These are phyloP conservation scores for Trissoscelio sp. DNA, from an alignment of 2,888 invertebrate species.

Conservation along the genomic window DNA sequence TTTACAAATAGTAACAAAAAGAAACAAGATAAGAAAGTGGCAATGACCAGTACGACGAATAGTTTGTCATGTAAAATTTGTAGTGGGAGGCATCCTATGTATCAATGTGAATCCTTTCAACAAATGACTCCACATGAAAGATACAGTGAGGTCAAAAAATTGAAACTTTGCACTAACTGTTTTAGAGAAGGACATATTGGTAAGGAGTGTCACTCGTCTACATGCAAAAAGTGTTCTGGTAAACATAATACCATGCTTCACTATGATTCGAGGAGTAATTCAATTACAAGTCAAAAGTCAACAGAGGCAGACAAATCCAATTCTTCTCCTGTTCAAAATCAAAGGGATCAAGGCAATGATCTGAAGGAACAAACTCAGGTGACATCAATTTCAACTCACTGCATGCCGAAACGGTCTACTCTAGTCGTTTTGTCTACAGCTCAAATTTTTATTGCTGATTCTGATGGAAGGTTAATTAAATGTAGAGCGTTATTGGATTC, in stretches of 20 bases:
- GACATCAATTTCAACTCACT: too few relatives aligned
- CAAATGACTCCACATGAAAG: not conserved
- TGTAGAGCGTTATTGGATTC: conserved; percentile 26
- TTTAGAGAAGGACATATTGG: conserved; percentile 13
- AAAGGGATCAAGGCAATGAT: too few relatives aligned
- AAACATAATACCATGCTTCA: conserved; percentile 19
- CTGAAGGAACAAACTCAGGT: not conserved
- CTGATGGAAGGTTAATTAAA: not conserved
- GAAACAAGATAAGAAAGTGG: not conserved
- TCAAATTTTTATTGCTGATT: not conserved
- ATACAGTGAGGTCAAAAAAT: not conserved
- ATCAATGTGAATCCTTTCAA: not conserved
- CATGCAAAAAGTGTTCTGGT: conserved; percentile 23
- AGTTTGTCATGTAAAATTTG: conserved; percentile 5
- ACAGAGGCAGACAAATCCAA: too few relatives aligned
- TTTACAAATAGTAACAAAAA: not conserved
- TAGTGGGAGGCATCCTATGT: not conserved
- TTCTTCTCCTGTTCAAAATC: too few relatives aligned
- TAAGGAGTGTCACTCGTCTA: conserved; percentile 31
- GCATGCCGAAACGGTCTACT: too few relatives aligned
- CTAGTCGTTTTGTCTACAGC: conserved; percentile 11
- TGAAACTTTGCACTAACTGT: conserved; percentile 29
- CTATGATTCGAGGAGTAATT: not conserved
- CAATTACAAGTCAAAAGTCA: too few relatives aligned
- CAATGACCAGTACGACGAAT: not conserved